Evolutionary conservation across 2,888 invertebrate species (phyloP), one percentile per base, ranked within the genome.

Genomic region (Dastarcus helophoroides): DNA sequence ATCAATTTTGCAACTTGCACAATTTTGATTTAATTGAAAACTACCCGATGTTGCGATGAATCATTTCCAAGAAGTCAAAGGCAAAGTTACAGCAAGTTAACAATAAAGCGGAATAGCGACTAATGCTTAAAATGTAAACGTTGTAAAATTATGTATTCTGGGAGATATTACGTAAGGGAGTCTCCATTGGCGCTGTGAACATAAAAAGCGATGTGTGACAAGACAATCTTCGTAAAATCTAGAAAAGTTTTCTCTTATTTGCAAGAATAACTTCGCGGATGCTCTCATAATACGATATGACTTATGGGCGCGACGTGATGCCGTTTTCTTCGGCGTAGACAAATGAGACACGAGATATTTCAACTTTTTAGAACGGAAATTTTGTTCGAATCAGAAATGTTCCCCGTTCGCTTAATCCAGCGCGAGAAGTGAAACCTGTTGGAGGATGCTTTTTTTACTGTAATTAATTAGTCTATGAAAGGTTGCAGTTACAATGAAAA

Each of bases 221-320:
- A 43, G 43, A 47, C 47, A 51, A 47, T 51, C 46, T 49, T 42
- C 41, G 41, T 43, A 36, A 46, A 48, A 51, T 53, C 50, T 44
- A 37, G 40, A 40, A 39, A 41, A 51, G 49, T 37, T 51, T 46
- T 43, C 44, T 40, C 40, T 46, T 50, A 51, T 51, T 50, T 48
- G 46, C 45, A 49, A 47, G 47, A 43, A 44, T 48, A 44, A 46
- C 41, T 46, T 43, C 36, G 43, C 34, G 43, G 44, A 44, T 43
- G 39, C 34, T 39, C 43, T 47, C 50, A 51, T 53, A 51, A 47
- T 45, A 41, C 38, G 40, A 30, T 43, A 45, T 52, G 48, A 48
- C 49, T 43, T 49, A 51, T 47, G 39, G 49, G 40, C 37, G 33
- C 36, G 41, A 54, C 54, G 53, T 54, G 54, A 53, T 46, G 47